These are phyloP conservation scores for Tetrax tetrax DNA, from an alignment of 2,113 vertebrate species.

Conservation along the genomic window DNA sequence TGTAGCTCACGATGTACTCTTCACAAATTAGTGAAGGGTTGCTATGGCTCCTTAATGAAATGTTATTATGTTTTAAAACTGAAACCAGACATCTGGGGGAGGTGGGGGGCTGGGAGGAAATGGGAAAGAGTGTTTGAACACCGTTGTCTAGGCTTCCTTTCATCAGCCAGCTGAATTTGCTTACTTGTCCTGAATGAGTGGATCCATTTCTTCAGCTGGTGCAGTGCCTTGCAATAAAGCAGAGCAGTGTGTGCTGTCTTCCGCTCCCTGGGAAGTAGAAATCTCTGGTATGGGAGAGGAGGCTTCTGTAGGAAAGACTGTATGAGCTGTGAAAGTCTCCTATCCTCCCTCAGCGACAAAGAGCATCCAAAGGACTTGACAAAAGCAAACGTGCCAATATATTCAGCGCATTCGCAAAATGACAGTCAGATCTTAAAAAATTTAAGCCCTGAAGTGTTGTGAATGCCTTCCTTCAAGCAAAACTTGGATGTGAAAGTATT, in stretches of 20 bases:
- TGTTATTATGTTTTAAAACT: slow-evolving; percentile 58
- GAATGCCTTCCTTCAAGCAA: background rate
- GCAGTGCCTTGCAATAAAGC: slow-evolving; percentile 53
- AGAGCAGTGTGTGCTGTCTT: slow-evolving; percentile 45
- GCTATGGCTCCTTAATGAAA: slow-evolving; percentile 66
- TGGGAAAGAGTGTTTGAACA: slow-evolving; percentile 44
- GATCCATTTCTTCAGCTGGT: slow-evolving; percentile 66
- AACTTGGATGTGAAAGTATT: background rate
- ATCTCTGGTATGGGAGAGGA: slow-evolving; percentile 41
- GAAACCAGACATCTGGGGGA: slow-evolving; percentile 47
- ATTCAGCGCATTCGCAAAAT: background rate
- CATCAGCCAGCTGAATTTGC: slow-evolving; percentile 61
- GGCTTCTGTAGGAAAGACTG: slow-evolving; percentile 2
- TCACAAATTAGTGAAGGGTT: slow-evolving; percentile 57
- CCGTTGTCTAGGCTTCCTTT: slow-evolving; percentile 56
- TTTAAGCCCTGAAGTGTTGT: background rate
- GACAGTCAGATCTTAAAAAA: background rate
- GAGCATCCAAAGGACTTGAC: background rate
- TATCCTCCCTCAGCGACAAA: background rate
- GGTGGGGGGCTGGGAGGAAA: background rate
- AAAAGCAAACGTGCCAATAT: accelerated
- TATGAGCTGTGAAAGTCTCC: background rate
- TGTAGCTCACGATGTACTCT: slow-evolving; percentile 43
- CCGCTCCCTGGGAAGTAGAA: slow-evolving; percentile 61
- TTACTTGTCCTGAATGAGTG: slow-evolving; percentile 67